These are phyloP conservation scores for Denticeps clupeoides DNA, from an alignment of 2,797 vertebrate species.

Conservation along the genomic window DNA sequence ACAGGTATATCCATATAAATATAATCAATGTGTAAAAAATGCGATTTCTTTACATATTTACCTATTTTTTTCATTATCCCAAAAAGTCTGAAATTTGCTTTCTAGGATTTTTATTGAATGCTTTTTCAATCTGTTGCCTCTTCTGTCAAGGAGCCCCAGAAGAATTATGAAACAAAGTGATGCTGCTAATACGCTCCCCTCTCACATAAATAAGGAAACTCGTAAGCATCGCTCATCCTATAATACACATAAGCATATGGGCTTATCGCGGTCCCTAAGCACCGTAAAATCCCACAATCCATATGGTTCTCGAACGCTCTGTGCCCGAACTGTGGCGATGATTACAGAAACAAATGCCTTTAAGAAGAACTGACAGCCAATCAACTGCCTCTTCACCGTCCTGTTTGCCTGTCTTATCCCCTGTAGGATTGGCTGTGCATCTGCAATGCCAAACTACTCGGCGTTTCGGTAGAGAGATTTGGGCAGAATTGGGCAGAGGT, in stretches of 20 bases:
- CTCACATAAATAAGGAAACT: not conserved
- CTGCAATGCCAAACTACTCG: slow-evolving; percentile 5
- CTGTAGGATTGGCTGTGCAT: slow-evolving; percentile 4
- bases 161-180: no score
- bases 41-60: no score
- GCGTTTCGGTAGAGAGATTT: slow-evolving; percentile 1
- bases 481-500: not conserved
- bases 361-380: slow-evolving; percentile 13
- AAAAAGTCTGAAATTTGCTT: no score
- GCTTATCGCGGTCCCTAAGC: no score
- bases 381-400: not conserved
- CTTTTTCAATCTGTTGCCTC: no score
- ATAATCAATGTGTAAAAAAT: no score
- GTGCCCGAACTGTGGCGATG: not conserved
- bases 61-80: no score
- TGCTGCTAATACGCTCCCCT: no score
- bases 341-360: slow-evolving; percentile 11
- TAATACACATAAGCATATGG: not conserved
- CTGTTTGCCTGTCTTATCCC: slow-evolving; percentile 1
- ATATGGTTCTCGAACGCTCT: no score
- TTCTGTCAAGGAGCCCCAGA: no score
- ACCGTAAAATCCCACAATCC: not conserved
- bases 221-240: not conserved
- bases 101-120: no score
- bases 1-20: no score